Base-by-base conservation (phyloP, 2,113 vertebrate genomes). In the Proterorhinus semilunaris region DNA sequence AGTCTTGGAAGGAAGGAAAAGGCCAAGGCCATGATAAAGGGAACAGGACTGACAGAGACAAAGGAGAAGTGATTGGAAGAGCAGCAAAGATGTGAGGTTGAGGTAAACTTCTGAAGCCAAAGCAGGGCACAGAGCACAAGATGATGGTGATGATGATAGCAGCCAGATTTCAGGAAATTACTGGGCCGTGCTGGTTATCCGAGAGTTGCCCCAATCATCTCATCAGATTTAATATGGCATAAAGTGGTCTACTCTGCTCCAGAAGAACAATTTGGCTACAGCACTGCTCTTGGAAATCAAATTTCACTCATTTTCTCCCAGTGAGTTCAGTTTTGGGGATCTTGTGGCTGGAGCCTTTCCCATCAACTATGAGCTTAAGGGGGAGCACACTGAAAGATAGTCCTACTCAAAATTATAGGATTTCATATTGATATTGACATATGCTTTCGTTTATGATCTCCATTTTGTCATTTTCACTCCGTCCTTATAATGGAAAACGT, bases 11-110 rank as follows among this genome's bases (percentile, higher is more conserved):
- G 78, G 58, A 47, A 47, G 71, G 73, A 74, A 83, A 79, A 79
- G 74, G 66, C 70, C 69, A 75, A 65, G 49, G 48, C 66, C 72
- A 49, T 15, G 64, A 85, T 78, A 71, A 44, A 48, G 53, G 68
- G 61, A 65, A 66, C 74, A 47, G 70, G 53, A 69, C 45, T 66
- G 80, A 73, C 79, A 69, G 53, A 76, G 80, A 79, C 59, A 10
- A 75, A 86, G 79, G 50, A 36, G 42, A 42, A 61, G 4, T 65
- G 71, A 78, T 74, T 76, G 58, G 72, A 71, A 72, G 52, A 55
- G 45, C 77, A 72, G 80, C 62, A 81, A 65, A 75, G 71, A 87
- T 80, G 69, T 69, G 59, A 52, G 72, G 72, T 43, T 36, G 69
- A 27, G 16, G 62, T 77, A 85, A 73, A 81, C 80, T 79, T 45